phyloP scores from a whole-genome alignment of 2,797 vertebrate species.

The Lagothrix lagotricha region DNA sequence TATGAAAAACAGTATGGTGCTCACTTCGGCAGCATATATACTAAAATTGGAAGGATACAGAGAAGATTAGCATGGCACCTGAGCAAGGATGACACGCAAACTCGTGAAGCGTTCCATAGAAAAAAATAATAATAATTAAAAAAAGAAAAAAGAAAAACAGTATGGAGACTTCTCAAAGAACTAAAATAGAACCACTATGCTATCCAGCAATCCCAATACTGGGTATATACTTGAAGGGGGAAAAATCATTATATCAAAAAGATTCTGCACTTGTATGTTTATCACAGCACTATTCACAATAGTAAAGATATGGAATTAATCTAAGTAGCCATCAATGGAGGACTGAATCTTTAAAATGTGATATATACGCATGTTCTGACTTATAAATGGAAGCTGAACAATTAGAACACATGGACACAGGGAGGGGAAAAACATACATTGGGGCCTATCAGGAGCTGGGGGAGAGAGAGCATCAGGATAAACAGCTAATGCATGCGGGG shows the following conservation, averaged over 20 bases:
- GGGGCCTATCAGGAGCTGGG: background rate
- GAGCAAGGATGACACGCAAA: too few species aligned
- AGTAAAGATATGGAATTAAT: background rate
- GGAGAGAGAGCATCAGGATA: background rate
- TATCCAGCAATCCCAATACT: background rate
- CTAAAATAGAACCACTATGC: background rate
- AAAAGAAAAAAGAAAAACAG: background rate
- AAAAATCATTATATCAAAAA: background rate
- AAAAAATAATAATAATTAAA: too few species aligned
- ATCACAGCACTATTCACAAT: background rate
- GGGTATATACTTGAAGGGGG: background rate
- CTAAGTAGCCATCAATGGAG: background rate
- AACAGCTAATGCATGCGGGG: background rate
- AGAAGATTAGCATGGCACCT: too few species aligned
- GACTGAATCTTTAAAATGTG: background rate
- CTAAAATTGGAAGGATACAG: too few species aligned
- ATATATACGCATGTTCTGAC: background rate
- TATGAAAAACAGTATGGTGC: background rate
- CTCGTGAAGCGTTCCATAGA: too few species aligned
- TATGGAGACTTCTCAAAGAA: background rate
- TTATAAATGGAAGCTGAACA: background rate
- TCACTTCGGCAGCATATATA: too few species aligned
- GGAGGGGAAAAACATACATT: background rate
- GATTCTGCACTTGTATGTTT: background rate
- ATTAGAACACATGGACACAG: background rate